phyloP scores from a whole-genome alignment of 2,113 vertebrate genomes.

The Aythya baeri region DNA sequence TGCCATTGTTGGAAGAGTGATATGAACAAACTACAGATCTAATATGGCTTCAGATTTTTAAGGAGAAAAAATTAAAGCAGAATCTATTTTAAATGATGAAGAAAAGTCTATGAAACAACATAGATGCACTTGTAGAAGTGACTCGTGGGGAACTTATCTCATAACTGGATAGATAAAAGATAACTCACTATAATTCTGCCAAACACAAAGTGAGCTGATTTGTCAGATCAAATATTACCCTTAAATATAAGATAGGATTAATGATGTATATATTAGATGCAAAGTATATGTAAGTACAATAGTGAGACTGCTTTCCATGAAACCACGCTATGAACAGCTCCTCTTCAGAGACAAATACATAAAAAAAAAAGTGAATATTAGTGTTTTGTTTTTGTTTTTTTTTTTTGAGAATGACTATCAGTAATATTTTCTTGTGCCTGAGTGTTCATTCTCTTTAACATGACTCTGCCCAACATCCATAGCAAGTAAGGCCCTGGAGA shows the following conservation, averaged over 20 bases:
- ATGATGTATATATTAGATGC: background rate
- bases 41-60: background rate
- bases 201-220: background rate
- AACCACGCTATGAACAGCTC: background rate
- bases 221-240: background rate
- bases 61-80: background rate
- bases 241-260: background rate
- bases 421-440: background rate
- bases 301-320: background rate
- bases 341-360: background rate
- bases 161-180: constrained; percentile 3
- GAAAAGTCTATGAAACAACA: constrained; percentile 13
- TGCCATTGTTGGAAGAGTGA: background rate
- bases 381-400: background rate
- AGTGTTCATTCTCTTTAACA: background rate
- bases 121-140: constrained; percentile 4
- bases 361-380: background rate
- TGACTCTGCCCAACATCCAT: background rate
- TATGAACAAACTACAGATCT: background rate
- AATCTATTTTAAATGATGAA: constrained; percentile 19
- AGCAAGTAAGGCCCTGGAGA: background rate
- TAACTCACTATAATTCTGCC: background rate
- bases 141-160: constrained; percentile 8
- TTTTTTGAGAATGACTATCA: background rate
- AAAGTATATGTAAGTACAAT: background rate